These are phyloP conservation scores for Candoia aspera DNA, from an alignment of 2,113 vertebrate species.

Conservation along the genomic window DNA sequence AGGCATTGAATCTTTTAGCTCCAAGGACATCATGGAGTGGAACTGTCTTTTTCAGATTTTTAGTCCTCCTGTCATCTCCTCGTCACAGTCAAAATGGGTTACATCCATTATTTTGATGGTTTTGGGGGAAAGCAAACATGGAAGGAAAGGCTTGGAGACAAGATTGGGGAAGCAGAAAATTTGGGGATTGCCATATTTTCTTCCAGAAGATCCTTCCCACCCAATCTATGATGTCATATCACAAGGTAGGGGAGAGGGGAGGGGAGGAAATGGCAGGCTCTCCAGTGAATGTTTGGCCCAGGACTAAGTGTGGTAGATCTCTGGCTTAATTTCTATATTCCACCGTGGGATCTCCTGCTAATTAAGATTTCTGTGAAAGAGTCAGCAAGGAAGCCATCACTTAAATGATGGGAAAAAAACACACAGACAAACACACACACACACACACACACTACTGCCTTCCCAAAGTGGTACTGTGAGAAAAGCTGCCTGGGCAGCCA, in stretches of 20 bases:
- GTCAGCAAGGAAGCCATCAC: conserved; percentile 29
- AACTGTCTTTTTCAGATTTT: not conserved
- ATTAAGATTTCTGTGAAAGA: conserved; percentile 43
- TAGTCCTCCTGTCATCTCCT: too few relatives aligned
- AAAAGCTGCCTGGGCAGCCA: conserved; percentile 67
- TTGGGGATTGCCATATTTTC: not conserved
- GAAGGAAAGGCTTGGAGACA: not conserved
- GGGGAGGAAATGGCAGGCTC: not conserved
- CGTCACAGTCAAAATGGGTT: not conserved
- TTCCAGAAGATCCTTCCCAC: not conserved
- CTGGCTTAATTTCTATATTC: conserved; percentile 44
- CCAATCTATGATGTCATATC: not conserved
- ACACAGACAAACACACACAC: not conserved
- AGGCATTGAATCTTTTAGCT: too few relatives aligned
- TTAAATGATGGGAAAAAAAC: conserved; percentile 16
- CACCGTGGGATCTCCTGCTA: conserved; percentile 40
- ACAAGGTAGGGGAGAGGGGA: not conserved
- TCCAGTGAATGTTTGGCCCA: not conserved
- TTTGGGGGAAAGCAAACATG: not conserved
- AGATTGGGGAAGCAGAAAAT: not conserved
- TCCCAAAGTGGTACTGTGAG: conserved; percentile 78
- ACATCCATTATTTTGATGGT: not conserved
- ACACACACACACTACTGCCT: conserved; percentile 47
- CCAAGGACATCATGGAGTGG: not conserved
- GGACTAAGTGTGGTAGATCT: conserved; percentile 9